Evolutionary conservation across 2,888 invertebrate genomes (phyloP).

Genomic region (Deladenus siricidicola): DNA sequence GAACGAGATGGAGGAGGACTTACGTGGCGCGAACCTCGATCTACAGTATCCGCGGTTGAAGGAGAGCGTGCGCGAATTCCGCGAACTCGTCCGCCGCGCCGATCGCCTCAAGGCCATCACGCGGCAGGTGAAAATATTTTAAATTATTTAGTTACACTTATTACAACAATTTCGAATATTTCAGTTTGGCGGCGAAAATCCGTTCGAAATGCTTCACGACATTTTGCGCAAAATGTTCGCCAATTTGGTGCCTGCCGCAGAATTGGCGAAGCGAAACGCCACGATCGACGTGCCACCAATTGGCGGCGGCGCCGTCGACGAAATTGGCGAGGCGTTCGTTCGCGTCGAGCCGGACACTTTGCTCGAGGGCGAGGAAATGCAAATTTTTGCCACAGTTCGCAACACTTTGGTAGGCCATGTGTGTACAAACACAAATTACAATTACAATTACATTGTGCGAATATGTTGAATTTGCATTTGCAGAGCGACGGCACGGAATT

Average conservation of each 20-base stretch:
- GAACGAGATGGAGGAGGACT: slow-evolving; percentile 10
- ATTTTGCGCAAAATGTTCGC: slow-evolving; percentile 19
- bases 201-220: slow-evolving; percentile 22
- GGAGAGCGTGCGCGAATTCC: slow-evolving; percentile 2
- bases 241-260: neutral
- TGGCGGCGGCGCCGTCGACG: neutral
- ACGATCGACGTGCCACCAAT: neutral
- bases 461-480: no score
- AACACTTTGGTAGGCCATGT: slow-evolving; percentile 1
- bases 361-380: slow-evolving; percentile 17
- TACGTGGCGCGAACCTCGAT: slow-evolving; percentile 5
- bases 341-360: slow-evolving; percentile 4
- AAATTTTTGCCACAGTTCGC: neutral
- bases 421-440: no score
- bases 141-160: no score
- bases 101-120: slow-evolving; percentile 18
- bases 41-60: slow-evolving; percentile 5
- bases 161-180: neutral
- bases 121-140: slow-evolving; percentile 12
- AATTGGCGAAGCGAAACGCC: neutral
- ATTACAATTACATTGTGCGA: neutral
- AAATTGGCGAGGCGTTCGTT: slow-evolving; percentile 15
- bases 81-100: slow-evolving; percentile 10
- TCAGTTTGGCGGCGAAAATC: slow-evolving; percentile 23
- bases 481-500: neutral